Evolutionary conservation across 92 coral and sea anemone genomes (phyloP), one percentile per base, ranked within the genome.

Genomic region (Pocillopora grandis): DNA sequence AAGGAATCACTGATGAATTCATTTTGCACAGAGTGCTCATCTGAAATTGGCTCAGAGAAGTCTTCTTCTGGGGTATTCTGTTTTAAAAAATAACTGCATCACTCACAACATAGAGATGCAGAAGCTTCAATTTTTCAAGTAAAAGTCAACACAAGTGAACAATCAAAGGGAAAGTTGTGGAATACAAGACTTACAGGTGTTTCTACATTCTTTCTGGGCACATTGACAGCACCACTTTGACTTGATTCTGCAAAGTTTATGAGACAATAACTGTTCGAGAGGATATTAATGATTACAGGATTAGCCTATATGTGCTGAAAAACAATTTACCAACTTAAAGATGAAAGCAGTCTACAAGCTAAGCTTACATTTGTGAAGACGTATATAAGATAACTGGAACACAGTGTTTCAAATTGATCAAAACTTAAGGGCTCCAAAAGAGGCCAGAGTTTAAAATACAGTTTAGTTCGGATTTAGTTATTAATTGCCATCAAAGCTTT

Each of bases 1-100:
- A 85, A 92, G 58, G 94, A 94, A 60, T 96, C 99, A 83, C 99
- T 96, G 75, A 92, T 93, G 72, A 96, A 96, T 81, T 96, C 99
- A 55, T 89, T 90, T 66, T 89, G 93, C 8, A 97, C 77, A 31
- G 99, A 97, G 72, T 98, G 92, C 42, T 80, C 85, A 78, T 93
- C 98, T 2, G 90, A 91, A 56, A 88, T 87, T 62, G 85, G 91
- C 23, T 91, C 91, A 18, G 83, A 62, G 31, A 90, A 87, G 52
- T 90, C 91, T 72, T 90, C 87, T 58, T 84, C 83, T 6, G 23
- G 65, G 62, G 79, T 61, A 10, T 21, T 52, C 78, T 72, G 72
- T 37, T 21, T 58, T 11, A 52, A 37, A 42, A 17, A 35, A n/a
- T 6, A 17, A 36, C 63, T 33, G 56, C 11, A 23, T 49, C 37